Percentiles rank a stretch among this genome's conserved stretches.
Evolutionary conservation across 2,888 invertebrate genomes (phyloP).

Genomic region (Oscheius sp.): DNA sequence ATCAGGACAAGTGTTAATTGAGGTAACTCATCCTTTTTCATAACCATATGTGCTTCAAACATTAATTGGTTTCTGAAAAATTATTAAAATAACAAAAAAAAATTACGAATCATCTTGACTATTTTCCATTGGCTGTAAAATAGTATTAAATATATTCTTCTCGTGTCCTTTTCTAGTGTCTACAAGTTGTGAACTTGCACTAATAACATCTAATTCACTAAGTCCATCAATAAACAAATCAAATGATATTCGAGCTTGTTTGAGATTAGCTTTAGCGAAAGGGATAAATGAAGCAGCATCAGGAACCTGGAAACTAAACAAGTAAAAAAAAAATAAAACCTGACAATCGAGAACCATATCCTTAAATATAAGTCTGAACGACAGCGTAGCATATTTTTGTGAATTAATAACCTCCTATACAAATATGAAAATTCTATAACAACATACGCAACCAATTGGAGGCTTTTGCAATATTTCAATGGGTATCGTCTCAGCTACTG

Average conservation of each 20-base stretch:
- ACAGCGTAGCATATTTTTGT: conserved; percentile 71
- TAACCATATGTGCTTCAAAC: conserved; percentile 66
- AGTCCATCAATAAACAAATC: conserved; percentile 73
- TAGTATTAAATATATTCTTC: conserved; percentile 20
- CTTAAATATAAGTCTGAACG: conserved; percentile 71
- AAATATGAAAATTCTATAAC: background rate
- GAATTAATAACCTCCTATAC: conserved; percentile 39
- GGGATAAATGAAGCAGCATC: conserved; percentile 32
- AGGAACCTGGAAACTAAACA: conserved; percentile 13
- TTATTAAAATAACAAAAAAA: background rate
- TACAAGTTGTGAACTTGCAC: conserved; percentile 71
- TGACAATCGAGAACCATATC: conserved; percentile 70
- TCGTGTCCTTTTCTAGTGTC: conserved; percentile 70
- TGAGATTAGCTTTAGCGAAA: conserved; percentile 71
- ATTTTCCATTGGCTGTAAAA: background rate
- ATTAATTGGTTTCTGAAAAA: no score
- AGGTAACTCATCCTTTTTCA: conserved; percentile 63
- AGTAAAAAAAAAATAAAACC: background rate
- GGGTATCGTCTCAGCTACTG: conserved; percentile 66
- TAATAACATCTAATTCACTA: conserved; percentile 73
- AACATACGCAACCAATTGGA: conserved; percentile 37
- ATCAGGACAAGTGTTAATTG: conserved; percentile 63
- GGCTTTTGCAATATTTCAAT: conserved; percentile 64
- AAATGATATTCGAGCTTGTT: conserved; percentile 71
- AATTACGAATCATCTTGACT: background rate